These are phyloP conservation scores for Balearica regulorum DNA, from an alignment of 2,797 vertebrate genomes.

Conservation along the genomic window DNA sequence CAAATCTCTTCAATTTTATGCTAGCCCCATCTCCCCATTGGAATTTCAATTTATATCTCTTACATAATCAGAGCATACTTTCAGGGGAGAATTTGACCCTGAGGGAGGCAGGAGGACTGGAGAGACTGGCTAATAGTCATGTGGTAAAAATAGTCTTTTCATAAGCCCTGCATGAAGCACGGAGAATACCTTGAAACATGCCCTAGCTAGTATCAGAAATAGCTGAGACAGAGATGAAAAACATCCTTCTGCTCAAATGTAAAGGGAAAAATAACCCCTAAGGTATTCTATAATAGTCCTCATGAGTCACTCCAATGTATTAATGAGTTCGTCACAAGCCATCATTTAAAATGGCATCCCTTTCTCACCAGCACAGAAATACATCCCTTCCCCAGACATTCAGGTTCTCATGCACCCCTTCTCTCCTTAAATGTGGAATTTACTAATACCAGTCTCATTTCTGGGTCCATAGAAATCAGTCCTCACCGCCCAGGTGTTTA, in stretches of 20 bases:
- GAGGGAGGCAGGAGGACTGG: not conserved
- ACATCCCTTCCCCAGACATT: not conserved
- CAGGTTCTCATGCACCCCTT: not conserved
- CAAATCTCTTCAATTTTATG: not conserved
- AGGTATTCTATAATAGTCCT: not conserved
- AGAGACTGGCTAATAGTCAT: not conserved
- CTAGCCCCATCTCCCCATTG: not conserved
- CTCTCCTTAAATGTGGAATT: not conserved
- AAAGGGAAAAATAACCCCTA: not conserved
- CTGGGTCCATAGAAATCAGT: not conserved
- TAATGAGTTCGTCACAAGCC: not conserved
- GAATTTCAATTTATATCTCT: not conserved
- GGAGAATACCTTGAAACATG: not conserved
- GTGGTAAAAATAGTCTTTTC: conserved; percentile 27
- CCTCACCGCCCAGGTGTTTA: not conserved
- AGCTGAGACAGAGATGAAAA: not conserved
- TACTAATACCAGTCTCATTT: not conserved
- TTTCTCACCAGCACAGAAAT: not conserved
- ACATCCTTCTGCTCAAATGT: not conserved
- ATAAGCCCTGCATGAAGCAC: not conserved
- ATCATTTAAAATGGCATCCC: not conserved
- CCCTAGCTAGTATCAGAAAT: not conserved
- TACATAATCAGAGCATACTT: not conserved
- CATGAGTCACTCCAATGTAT: not conserved
- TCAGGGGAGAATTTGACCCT: not conserved